A percentile compares a stretch with the other conserved stretches of the same genome.
Evolutionary conservation across 2,888 invertebrate species (phyloP).

Genomic region (Sipha maydis): DNA sequence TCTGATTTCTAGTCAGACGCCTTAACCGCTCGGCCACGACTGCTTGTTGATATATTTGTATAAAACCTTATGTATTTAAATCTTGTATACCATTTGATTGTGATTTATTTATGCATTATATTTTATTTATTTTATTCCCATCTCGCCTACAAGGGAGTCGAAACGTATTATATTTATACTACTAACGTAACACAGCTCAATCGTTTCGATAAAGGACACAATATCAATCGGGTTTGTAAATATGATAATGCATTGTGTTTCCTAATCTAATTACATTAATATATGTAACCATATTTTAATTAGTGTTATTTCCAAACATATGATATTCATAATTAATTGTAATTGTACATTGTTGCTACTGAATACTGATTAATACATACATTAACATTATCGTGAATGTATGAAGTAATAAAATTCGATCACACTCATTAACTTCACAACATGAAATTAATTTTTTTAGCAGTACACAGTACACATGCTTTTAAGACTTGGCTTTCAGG

Average conservation of each 20-base stretch:
- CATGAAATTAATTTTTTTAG: not conserved
- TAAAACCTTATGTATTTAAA: not conserved
- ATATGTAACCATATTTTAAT: not conserved
- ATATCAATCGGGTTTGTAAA: not conserved
- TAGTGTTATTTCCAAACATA: not conserved
- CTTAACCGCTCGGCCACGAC: constrained; percentile 57
- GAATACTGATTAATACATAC: not conserved
- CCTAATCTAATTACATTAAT: not conserved
- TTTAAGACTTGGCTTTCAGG: no score
- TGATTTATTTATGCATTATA: not conserved
- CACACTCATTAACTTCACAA: not conserved
- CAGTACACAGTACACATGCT: no score
- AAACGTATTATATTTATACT: no score
- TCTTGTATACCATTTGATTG: not conserved
- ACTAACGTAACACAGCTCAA: not conserved
- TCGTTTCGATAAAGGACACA: not conserved
- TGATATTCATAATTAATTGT: not conserved
- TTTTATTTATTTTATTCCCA: not conserved
- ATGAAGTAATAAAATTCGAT: not conserved
- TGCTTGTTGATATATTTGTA: not conserved
- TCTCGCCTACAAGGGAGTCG: not conserved
- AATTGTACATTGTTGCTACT: not conserved
- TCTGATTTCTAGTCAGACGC: constrained; percentile 38
- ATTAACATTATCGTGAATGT: not conserved
- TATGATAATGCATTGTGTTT: not conserved